A percentile compares a stretch with the other conserved stretches of the same genome.
Evolutionary conservation across 1,140 invertebrate genomes (phyloP).

Genomic region (Triops cancriformis): DNA sequence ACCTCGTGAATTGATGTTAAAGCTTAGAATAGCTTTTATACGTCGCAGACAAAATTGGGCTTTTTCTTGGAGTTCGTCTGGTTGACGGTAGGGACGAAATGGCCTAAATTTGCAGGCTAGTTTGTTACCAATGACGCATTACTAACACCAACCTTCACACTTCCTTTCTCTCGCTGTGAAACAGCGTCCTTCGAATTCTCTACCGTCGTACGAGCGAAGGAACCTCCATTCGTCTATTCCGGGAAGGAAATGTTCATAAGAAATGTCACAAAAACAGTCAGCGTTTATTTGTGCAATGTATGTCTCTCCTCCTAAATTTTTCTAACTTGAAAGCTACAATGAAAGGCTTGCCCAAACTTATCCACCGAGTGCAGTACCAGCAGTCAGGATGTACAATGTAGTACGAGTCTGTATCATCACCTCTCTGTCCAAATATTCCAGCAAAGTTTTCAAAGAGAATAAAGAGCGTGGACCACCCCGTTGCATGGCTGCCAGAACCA

Average conservation of each 20-base stretch:
- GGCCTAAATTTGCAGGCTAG: neutral
- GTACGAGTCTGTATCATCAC: neutral
- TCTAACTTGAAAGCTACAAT: neutral
- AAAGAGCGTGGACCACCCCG: neutral
- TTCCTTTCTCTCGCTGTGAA: neutral
- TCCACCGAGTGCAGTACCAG: neutral
- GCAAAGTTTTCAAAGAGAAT: neutral
- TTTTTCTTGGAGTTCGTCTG: neutral
- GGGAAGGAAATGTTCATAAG: neutral
- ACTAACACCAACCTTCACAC: neutral
- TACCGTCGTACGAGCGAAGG: neutral
- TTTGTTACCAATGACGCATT: neutral
- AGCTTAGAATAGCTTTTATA: neutral
- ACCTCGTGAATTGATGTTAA: neutral
- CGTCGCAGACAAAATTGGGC: neutral
- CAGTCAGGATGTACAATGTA: too few species aligned
- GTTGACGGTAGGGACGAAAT: too few species aligned
- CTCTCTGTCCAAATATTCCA: neutral
- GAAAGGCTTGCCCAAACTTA: neutral
- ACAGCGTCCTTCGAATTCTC: neutral
- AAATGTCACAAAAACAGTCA: neutral
- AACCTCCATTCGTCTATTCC: neutral
- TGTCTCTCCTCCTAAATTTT: neutral
- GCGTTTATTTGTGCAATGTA: neutral
- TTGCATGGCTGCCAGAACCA: neutral